Conservation (phyloP, 2,113 vertebrate genomes). For the Boulengeromyrus knoepffleri region DNA sequence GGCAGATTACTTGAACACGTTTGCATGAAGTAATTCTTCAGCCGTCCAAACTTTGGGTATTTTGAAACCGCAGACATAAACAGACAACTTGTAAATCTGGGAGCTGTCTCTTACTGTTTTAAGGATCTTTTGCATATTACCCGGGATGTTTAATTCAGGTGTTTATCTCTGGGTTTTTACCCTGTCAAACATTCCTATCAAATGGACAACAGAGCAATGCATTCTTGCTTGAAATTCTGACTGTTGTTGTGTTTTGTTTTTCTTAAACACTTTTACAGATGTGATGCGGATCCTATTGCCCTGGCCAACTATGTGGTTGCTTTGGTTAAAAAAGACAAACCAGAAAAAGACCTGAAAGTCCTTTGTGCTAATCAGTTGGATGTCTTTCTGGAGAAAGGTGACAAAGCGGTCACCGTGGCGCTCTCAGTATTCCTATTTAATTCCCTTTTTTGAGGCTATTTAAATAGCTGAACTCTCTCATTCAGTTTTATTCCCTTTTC, state of each 20-base stretch:
- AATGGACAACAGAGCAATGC: neutral
- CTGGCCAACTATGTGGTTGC: conserved; percentile 97
- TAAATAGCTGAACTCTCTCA: neutral
- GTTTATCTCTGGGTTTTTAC: neutral
- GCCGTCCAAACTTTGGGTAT: neutral
- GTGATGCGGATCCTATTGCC: conserved; percentile 94
- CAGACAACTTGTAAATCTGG: neutral
- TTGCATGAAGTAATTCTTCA: neutral
- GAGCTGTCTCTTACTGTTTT: neutral
- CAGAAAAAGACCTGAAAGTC: conserved; percentile 89
- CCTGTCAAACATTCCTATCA: neutral
- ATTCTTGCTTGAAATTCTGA: neutral
- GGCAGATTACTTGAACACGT: neutral
- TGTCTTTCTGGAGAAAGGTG: conserved; percentile 98
- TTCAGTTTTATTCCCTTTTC: conserved; percentile 39
- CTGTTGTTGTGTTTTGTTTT: neutral
- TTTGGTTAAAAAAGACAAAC: conserved; percentile 95
- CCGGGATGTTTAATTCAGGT: neutral
- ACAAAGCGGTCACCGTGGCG: neutral
- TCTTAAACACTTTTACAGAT: conserved; percentile 57
- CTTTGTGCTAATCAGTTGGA: conserved; percentile 96
- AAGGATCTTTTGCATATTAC: neutral
- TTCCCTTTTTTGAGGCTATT: neutral
- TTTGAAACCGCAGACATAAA: neutral
- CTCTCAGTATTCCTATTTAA: neutral